phyloP scores from a whole-genome alignment of 2,888 invertebrate species.

The Branchipolynoe longqiensis region DNA sequence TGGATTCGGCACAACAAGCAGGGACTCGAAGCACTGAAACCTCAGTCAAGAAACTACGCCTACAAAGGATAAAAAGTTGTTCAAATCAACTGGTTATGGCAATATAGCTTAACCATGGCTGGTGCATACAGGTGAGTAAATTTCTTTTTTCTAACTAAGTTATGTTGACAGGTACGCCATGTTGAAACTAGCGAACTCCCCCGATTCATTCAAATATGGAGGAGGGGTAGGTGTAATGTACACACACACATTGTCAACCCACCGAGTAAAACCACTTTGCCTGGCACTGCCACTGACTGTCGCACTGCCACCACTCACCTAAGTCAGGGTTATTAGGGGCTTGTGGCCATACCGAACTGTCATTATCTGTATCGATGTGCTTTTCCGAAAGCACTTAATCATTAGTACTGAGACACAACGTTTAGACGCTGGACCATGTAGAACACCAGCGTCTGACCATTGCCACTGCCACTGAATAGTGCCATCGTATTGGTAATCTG shows the following conservation, averaged over 20 bases:
- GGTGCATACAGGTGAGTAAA: constrained; percentile 39
- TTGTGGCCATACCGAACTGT: no score
- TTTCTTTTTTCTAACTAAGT: background rate
- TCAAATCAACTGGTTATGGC: constrained; percentile 30
- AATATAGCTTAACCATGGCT: constrained; percentile 48
- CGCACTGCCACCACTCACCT: no score
- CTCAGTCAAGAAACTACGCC: constrained; percentile 54
- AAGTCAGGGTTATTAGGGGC: no score
- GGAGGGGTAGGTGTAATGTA: constrained; percentile 50
- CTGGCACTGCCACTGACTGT: no score
- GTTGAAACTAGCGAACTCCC: background rate
- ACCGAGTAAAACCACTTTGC: no score
- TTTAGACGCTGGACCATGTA: no score
- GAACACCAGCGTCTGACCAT: no score
- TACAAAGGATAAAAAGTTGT: constrained; percentile 51
- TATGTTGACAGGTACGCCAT: background rate
- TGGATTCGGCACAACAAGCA: background rate
- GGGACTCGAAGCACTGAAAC: constrained; percentile 44
- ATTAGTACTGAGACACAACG: no score
- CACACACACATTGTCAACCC: background rate
- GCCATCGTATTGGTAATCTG: no score
- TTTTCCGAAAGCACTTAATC: no score
- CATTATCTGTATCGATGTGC: no score
- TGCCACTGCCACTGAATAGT: no score
- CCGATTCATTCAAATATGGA: constrained; percentile 52